Evolutionary conservation across 64 coral and sea anemone species (phyloP), one percentile per base, ranked within the genome.

Genomic region (Porites australiensis): DNA sequence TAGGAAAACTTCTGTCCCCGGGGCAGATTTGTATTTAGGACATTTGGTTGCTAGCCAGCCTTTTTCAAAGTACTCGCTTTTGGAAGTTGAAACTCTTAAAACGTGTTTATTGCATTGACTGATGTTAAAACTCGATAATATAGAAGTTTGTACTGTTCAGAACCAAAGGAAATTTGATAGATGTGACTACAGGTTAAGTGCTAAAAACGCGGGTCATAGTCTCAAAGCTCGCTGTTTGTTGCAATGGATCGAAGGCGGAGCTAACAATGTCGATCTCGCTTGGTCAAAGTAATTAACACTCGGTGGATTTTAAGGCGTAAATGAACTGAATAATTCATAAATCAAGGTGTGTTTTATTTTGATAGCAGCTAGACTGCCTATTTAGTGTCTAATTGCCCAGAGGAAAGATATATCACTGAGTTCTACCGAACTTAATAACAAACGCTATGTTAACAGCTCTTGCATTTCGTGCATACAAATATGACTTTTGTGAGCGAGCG

Each of bases 261-360:
- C 27, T 68, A 10, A 48, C 8, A 45, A 47, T 65, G 63, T 84
- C 46, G 44, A 16, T 51, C 62, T 68, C 81, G 81, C 61, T 52
- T 84, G 81, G 45, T n/a, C 81, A 87, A 87, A 76, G 74, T 79
- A 77, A 93, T 93, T 78, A 87, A 87, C 82, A 93, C 72, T 70
- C 37, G 72, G 47, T n/a, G 45, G 64, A 93, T 87, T 87, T 66
- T 61, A 63, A 88, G 74, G 82, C 60, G 91, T 79, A 87, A 93
- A 93, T 79, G 71, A 93, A 68, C 50, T 93, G 71, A 93, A 93
- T 93, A 87, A 93, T 93, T 78, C 91, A 87, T 93, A 51, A 69
- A 69, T 3, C 64, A 23, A 84, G 62, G 81, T 84, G 81, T 84
- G 81, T 84, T 84, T 68, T 84, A 84, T 84, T 84, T 68, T 84